A percentile compares a stretch with the other conserved stretches of the same genome.
phyloP scores from a whole-genome alignment of 2,888 invertebrate species.

The Temnothorax ravouxi region DNA sequence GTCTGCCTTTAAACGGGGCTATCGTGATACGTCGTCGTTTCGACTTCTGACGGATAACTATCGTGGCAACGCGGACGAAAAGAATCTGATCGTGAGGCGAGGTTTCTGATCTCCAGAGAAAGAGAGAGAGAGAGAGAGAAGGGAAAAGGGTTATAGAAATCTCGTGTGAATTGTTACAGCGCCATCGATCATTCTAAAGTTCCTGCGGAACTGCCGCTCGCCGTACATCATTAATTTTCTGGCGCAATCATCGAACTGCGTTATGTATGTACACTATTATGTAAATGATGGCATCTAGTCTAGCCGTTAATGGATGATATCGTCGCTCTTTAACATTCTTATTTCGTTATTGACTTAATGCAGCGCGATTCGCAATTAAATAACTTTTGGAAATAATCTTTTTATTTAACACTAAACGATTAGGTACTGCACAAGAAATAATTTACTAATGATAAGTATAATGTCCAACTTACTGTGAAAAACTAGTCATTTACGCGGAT shows the following conservation, averaged over 20 bases:
- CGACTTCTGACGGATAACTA: slow-evolving; percentile 35
- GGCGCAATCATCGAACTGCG: slow-evolving; percentile 20
- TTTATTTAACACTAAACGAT: background rate
- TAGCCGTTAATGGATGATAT: background rate
- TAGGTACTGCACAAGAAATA: background rate
- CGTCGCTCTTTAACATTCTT: background rate
- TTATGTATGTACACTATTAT: slow-evolving; percentile 10
- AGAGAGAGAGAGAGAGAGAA: background rate
- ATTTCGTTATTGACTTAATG: background rate
- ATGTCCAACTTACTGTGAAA: background rate
- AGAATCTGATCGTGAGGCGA: slow-evolving; percentile 37
- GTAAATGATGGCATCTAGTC: slow-evolving; percentile 34
- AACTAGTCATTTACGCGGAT: background rate
- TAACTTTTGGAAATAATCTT: background rate
- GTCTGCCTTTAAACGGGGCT: background rate
- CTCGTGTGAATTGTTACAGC: slow-evolving; percentile 50
- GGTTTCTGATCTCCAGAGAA: slow-evolving; percentile 30
- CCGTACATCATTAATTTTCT: slow-evolving; percentile 53
- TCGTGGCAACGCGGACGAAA: slow-evolving; percentile 14
- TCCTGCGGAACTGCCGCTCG: slow-evolving; percentile 41
- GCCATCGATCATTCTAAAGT: slow-evolving; percentile 51
- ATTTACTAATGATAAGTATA: background rate
- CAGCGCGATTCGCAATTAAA: background rate
- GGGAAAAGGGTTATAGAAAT: slow-evolving; percentile 31
- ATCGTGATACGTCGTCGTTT: slow-evolving; percentile 37